Base-by-base conservation (phyloP, 1,140 invertebrate genomes). In the Macrostomum lignano region DNA sequence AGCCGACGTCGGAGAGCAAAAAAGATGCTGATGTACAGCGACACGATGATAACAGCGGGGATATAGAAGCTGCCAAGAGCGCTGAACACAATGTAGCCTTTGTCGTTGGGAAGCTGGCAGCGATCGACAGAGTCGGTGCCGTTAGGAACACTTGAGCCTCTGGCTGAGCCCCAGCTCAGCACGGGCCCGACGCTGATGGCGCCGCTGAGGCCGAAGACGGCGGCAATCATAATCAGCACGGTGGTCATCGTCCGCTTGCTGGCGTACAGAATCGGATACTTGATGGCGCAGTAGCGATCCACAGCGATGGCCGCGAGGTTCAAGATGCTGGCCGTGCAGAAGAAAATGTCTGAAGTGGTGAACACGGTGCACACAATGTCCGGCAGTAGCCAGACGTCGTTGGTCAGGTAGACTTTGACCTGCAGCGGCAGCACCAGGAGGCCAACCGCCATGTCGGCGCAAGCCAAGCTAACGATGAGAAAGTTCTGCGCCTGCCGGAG, bases 21-120 rank as follows among this genome's bases (percentile, higher is more conserved):
- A 59, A 84, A 86, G 40, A 86, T 84, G 37, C 74, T 65, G 69
- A 75, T 81, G 56, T 86, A 84, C 62, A 86, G 81, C 64, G 82
- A 82, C 37, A 82, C 61, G 73, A 84, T 84, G 25, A 84, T 73
- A 40, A 78, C 67, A 73, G 79, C 79, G n/a, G 79, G 78, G 44
- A 84, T 71, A 56, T 76, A 84, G 65, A 84, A 86, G 35, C 74
- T 79, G 6, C 77, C 77, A 6, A 81, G 63, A 1, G 79, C 77
- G 2, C 74, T 78, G 57, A 74, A 91, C 36, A 93, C 61, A 44
- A 91, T 79, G 62, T 93, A 93, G 17, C 73, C 73, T 28, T 71
- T 68, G 38, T 41, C 55, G 55, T 19, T 58, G 39, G 14, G 52
- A 40, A 39, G 53, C 56, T 13, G 51, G 37, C 26, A 50, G 44